Percentiles rank a stretch among this genome's conserved stretches.
These are phyloP conservation scores for Aphaenogaster ashmeadi DNA, from an alignment of 1,140 invertebrate genomes.

Conservation along the genomic window DNA sequence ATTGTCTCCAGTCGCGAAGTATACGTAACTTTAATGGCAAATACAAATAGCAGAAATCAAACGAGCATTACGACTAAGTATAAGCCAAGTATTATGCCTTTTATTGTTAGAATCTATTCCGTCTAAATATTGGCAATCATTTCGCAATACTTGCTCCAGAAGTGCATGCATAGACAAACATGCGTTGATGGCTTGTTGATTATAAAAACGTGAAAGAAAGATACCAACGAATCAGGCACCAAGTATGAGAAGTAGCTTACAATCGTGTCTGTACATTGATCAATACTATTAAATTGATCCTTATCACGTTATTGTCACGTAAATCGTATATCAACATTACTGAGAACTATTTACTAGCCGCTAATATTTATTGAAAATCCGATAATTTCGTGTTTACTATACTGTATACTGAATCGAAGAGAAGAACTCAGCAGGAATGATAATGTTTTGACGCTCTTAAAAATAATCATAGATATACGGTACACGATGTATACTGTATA, in stretches of 20 bases:
- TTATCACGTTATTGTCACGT: not conserved
- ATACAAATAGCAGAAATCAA: not conserved
- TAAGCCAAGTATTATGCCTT: not conserved
- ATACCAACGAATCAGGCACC: not conserved
- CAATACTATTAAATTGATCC: not conserved
- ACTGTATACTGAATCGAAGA: not conserved
- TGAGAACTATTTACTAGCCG: not conserved
- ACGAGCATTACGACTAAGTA: not conserved
- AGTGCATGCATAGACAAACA: not conserved
- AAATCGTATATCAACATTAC: conserved; percentile 10
- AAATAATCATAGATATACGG: not conserved
- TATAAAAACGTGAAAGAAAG: not conserved
- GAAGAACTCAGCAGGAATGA: not conserved
- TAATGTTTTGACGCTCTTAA: not conserved
- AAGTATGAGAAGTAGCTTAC: not conserved
- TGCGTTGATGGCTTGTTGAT: not conserved
- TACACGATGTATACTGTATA: not conserved
- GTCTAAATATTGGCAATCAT: conserved; percentile 23
- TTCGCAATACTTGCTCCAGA: not conserved
- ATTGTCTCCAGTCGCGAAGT: not conserved
- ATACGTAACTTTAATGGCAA: not conserved
- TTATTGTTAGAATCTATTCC: conserved; percentile 28
- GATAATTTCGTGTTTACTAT: not conserved
- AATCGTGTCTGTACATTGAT: conserved; percentile 1
- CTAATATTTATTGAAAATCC: not conserved